Base-by-base conservation (phyloP, 2,797 vertebrate species). In the Sebastes jordani region DNA sequence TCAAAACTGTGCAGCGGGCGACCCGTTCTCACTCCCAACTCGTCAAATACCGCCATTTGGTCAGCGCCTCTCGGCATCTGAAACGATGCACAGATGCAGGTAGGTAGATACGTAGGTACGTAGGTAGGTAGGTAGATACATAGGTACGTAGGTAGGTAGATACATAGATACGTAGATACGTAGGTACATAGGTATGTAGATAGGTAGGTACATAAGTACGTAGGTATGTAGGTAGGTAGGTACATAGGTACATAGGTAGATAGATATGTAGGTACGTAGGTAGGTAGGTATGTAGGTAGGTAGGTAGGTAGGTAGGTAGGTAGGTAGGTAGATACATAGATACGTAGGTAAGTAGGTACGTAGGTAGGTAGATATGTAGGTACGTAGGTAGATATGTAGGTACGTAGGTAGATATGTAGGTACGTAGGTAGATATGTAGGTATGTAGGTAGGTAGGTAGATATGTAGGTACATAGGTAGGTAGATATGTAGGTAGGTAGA, bases 321-420 rank as follows among this genome's bases (percentile, higher is more conserved):
- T 34, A 11, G 10, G 0, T 34, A 11, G 9, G 32, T 38, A 38
- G 36, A 0, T 38, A 38, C 0, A 5, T 38, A 14, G 5, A 2
- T 34, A 34, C 0, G 2, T 34, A 11, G 1, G 4, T 36, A 11
- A 0, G 0, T 34, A 34, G 0, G 1, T 36, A 11, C 0, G 34
- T 34, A 10, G 1, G 2, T 34, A 34, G 0, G 8, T 32, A 0
- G 8, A 1, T 9, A 3, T 3, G 8, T 10, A 10, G 3, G 1
- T 36, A 2, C 0, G 2, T 36, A 11, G 10, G 11, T 11, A 34
- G 9, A 23, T 38, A 38, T 5, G 11, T 38, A 38, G 0, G 27
- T 27, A 27, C 4, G 5, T 38, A 38, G 36, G 2, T 14, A 11
- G 4, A 0, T 36, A 36, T 0, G 4, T 36, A 34, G 1, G 10